Evolutionary conservation across 2,888 invertebrate genomes (phyloP), one percentile per base, ranked within the genome.

Genomic region (Lycaena phlaeas): DNA sequence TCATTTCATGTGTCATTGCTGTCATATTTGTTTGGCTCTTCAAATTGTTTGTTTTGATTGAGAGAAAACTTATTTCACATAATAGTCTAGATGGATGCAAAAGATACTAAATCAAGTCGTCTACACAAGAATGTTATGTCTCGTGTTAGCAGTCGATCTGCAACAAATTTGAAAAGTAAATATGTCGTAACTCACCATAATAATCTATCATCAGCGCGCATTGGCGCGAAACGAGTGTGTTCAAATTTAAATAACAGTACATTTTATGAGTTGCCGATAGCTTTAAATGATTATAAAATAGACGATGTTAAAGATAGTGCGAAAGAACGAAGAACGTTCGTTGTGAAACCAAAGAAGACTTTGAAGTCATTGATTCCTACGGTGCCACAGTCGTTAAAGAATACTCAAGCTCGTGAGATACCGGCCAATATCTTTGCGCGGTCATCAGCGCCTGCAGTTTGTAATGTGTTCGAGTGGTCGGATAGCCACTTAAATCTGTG

Each of bases 91-190:
- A 34, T 34, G 34, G 34, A 34, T 7, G 22, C 7, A 48, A 43
- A 43, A 27, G 47, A 40, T 37, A 57, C 46, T 48, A 60, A 45
- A 40, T 44, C 26, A 31, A 55, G 36, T 26, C 64, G 57, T 14
- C 68, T 54, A 44, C 79, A 79, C 46, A 67, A 67, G 7, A 71
- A 75, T 57, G 78, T 82, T 1, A 77, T 79, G 81, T 55, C 82
- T 18, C 74, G 79, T 30, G 65, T 79, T 2, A 49, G 53, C 36
- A 70, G 63, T 54, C 56, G 49, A 40, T 59, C 66, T 22, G 53
- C 52, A 17, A 49, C 50, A 17, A 68, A 55, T 49, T 48, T 71
- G 22, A 68, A 59, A 38, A 57, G 70, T 17, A 64, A 50, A 52
- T 64, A 69, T 29, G 54, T 52, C 40, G 74, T 82, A 45, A 70